Conservation (phyloP, 2,888 invertebrate genomes). For the Aleiodes testaceus region DNA sequence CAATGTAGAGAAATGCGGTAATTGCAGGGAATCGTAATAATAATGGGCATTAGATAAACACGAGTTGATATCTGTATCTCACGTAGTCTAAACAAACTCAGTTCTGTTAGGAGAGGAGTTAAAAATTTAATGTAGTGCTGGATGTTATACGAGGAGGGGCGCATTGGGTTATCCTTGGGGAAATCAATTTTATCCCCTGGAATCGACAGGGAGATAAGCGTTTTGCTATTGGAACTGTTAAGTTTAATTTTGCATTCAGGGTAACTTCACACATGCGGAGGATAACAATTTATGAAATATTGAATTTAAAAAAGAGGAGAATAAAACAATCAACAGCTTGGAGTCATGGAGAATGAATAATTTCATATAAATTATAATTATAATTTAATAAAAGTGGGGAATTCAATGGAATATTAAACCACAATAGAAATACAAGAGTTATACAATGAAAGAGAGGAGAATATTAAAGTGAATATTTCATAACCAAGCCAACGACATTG, state of each 20-base stretch:
- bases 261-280: too few species aligned
- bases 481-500: conserved; percentile 20
- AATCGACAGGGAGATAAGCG: conserved; percentile 6
- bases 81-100: neutral
- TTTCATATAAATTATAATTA: conserved; percentile 24
- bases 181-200: conserved; percentile 49
- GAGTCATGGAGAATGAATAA: conserved; percentile 1
- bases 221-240: too few species aligned
- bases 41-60: neutral
- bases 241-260: too few species aligned
- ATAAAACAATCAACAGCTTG: neutral
- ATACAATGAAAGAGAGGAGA: neutral
- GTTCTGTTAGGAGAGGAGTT: conserved; percentile 1
- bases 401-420: neutral
- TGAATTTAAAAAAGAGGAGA: neutral
- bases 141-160: neutral
- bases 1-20: conserved; percentile 6
- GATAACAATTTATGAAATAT: too few species aligned
- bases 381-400: conserved; percentile 1
- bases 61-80: too few species aligned
- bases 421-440: conserved; percentile 2
- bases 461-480: conserved; percentile 19
- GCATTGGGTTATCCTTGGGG: conserved; percentile 42
- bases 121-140: too few species aligned
- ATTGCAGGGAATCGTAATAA: conserved; percentile 7